These are phyloP conservation scores for Sussaba pulchella DNA, from an alignment of 2,888 invertebrate species.

Conservation along the genomic window DNA sequence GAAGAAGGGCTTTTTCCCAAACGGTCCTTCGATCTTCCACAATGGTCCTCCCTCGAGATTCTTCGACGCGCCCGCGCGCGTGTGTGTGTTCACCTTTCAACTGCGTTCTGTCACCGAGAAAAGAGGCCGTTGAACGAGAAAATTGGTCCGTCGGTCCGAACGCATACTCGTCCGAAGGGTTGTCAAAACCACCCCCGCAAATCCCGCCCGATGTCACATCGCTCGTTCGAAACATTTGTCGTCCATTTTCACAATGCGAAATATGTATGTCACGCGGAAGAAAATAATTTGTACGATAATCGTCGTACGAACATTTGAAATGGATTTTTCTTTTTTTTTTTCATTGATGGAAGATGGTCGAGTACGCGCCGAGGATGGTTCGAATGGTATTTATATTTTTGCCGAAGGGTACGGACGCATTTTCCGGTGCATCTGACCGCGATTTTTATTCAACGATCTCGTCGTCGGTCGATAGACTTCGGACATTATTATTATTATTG, in stretches of 20 bases:
- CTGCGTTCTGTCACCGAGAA: too few relatives aligned
- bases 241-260: too few relatives aligned
- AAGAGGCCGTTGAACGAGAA: too few relatives aligned
- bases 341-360: neutral
- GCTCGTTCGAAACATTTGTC: constrained; percentile 3
- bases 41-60: neutral
- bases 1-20: constrained; percentile 38
- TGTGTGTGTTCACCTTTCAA: too few relatives aligned
- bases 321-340: too few relatives aligned
- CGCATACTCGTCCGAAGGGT: too few relatives aligned
- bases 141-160: too few relatives aligned
- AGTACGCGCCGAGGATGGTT: too few relatives aligned
- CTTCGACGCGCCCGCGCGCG: too few relatives aligned
- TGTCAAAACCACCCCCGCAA: too few relatives aligned
- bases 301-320: neutral
- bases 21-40: constrained; percentile 24
- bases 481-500: constrained; percentile 23
- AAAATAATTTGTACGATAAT: neutral
- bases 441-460: constrained; percentile 43
- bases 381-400: too few relatives aligned
- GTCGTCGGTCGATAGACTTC: constrained; percentile 36
- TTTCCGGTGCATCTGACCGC: constrained; percentile 49
- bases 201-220: constrained; percentile 7
- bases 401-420: constrained; percentile 4
- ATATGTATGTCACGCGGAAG: too few relatives aligned